Percentiles rank a stretch among this genome's conserved stretches.
phyloP scores from a whole-genome alignment of 2,888 invertebrate species.

The Drosophila colorata region DNA sequence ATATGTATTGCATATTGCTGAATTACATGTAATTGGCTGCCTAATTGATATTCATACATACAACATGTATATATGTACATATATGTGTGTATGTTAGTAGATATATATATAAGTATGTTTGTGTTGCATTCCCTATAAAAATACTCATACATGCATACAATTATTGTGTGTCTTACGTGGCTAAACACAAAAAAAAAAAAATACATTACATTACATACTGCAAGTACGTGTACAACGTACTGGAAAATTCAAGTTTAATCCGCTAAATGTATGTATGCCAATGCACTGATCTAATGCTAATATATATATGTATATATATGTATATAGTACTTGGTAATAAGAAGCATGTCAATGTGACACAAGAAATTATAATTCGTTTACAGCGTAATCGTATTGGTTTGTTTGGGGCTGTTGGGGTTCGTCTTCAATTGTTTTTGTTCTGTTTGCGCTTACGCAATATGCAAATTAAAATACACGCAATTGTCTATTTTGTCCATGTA shows the following conservation, averaged over 20 bases:
- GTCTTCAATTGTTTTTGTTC: neutral
- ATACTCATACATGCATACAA: conserved; percentile 25
- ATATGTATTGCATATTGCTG: conserved; percentile 20
- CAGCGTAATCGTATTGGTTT: conserved; percentile 54
- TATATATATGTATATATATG: conserved; percentile 12
- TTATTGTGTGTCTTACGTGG: conserved; percentile 41
- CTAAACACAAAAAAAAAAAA: conserved; percentile 38
- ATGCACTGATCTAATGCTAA: conserved; percentile 41
- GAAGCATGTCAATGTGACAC: conserved; percentile 76
- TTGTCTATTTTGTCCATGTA: conserved; percentile 15
- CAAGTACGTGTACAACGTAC: neutral
- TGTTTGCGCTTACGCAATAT: conserved; percentile 17
- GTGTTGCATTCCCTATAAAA: conserved; percentile 25
- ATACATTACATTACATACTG: neutral
- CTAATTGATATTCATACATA: conserved; percentile 45
- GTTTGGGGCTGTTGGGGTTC: conserved; percentile 1
- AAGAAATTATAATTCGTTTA: conserved; percentile 74
- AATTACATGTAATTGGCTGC: conserved; percentile 46
- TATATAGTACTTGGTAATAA: conserved; percentile 46
- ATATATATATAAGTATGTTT: conserved; percentile 4
- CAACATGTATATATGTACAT: conserved; percentile 8
- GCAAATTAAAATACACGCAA: conserved; percentile 58
- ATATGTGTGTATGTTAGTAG: conserved; percentile 7
- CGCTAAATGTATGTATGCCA: conserved; percentile 26
- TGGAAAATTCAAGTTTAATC: conserved; percentile 30